Base-by-base conservation (phyloP, 2,113 vertebrate species). In the Collichthys lucidus region DNA sequence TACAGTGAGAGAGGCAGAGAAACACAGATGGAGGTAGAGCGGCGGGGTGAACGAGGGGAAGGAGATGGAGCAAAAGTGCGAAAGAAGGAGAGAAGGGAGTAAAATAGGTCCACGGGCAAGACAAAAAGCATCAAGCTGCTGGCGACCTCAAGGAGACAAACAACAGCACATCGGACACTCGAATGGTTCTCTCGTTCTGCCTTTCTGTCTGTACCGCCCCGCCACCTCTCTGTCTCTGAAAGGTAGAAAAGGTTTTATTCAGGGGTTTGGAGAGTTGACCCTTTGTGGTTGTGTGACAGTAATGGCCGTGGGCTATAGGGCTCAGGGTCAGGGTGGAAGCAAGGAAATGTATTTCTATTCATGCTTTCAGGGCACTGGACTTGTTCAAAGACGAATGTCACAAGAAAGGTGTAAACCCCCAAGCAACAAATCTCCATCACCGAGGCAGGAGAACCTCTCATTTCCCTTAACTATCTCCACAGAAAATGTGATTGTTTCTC, bases 321-420 rank as follows among this genome's bases (percentile, higher is more conserved):
- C 85, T 89, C 49, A 89, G 88, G 89, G 92, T 93, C 87, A 91
- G 73, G 63, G 80, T 86, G 70, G 79, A 83, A 91, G 82, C 75
- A 72, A 68, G 67, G 74, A 91, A 83, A 84, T 92, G 78, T 89
- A 91, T 93, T 92, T 94, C 70, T 88, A 83, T 89, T 89, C 83
- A 89, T 90, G 88, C 88, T 91, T 91, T 91, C 84, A 72, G 86
- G 87, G 79, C 82, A 84, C 86, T 50, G 55, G 81, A 63, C 73
- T 88, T 91, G 87, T 89, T 91, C 74, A 79, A 55, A 84, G 73
- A 85, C 81, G 82, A 90, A 89, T 91, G 90, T 92, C 89, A 90
- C 89, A 83, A 68, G 66, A 90, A 92, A 93, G 76, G 86, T 82
- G 86, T 86, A 89, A 91, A 87, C 82, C 91, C 90, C 77, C 61